Evolutionary conservation across 1,140 invertebrate species (phyloP).

Genomic region (Drosophila bifasciata): DNA sequence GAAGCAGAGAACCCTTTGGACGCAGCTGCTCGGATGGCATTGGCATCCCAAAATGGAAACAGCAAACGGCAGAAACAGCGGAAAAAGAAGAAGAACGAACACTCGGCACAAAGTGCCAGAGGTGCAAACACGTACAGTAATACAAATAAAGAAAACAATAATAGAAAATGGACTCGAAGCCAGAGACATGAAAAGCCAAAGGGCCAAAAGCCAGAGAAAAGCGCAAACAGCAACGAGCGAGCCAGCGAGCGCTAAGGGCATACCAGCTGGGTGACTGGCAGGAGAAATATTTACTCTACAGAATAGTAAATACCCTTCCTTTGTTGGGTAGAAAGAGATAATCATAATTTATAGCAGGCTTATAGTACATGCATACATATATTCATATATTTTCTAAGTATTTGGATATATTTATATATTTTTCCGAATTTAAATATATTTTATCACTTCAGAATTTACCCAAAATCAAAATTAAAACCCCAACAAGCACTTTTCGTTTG

Average conservation of each 20-base stretch:
- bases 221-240: constrained; percentile 42
- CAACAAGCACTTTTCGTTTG: too few relatives aligned
- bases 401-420: too few relatives aligned
- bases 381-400: too few relatives aligned
- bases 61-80: constrained; percentile 24
- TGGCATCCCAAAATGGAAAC: constrained; percentile 42
- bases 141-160: constrained; percentile 82
- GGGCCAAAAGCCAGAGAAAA: constrained; percentile 58
- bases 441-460: too few relatives aligned
- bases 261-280: constrained; percentile 22
- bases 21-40: constrained; percentile 62
- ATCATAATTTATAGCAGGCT: too few relatives aligned
- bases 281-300: neutral
- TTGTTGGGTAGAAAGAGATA: too few relatives aligned
- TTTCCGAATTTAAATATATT: too few relatives aligned
- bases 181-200: constrained; percentile 46
- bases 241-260: constrained; percentile 39
- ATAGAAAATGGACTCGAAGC: constrained; percentile 75
- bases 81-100: neutral
- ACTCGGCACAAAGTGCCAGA: constrained; percentile 64
- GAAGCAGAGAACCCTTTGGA: constrained; percentile 38
- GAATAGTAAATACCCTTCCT: neutral
- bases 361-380: too few relatives aligned
- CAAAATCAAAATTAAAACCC: too few relatives aligned
- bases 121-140: constrained; percentile 79